Evolutionary conservation across 2,797 vertebrate species (phyloP).

Genomic region (Uromys caudimaculatus): DNA sequence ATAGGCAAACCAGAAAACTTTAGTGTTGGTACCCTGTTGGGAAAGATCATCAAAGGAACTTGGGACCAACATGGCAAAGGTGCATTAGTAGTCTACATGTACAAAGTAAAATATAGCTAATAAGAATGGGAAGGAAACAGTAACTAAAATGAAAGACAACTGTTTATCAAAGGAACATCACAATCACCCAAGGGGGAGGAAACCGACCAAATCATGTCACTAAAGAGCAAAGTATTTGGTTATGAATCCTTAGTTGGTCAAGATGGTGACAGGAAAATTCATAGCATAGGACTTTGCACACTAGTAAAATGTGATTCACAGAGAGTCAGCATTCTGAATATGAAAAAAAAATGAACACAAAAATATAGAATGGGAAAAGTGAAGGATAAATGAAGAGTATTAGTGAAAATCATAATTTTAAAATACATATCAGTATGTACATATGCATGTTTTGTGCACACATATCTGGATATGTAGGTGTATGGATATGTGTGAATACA

Average conservation of each 20-base stretch:
- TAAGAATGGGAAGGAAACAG: background rate
- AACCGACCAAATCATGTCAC: background rate
- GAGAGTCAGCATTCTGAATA: background rate
- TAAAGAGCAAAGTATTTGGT: background rate
- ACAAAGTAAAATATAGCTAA: background rate
- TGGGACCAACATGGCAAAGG: background rate
- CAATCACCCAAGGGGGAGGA: background rate
- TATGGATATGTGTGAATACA: background rate
- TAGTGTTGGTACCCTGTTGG: background rate
- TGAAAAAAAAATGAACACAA: background rate
- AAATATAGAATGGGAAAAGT: background rate
- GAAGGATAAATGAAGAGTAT: background rate
- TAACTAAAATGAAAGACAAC: background rate
- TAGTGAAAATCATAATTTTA: background rate
- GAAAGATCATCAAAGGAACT: background rate
- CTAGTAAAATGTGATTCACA: background rate
- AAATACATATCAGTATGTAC: background rate
- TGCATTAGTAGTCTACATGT: background rate
- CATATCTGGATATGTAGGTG: background rate
- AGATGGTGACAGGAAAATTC: background rate
- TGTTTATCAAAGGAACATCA: background rate
- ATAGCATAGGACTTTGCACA: background rate
- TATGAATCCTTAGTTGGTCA: background rate
- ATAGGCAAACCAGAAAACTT: background rate
- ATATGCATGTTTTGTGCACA: background rate